A percentile compares a stretch with the other conserved stretches of the same genome.
Conservation (phyloP, 2,797 vertebrate genomes). For the Spheniscus humboldti region DNA sequence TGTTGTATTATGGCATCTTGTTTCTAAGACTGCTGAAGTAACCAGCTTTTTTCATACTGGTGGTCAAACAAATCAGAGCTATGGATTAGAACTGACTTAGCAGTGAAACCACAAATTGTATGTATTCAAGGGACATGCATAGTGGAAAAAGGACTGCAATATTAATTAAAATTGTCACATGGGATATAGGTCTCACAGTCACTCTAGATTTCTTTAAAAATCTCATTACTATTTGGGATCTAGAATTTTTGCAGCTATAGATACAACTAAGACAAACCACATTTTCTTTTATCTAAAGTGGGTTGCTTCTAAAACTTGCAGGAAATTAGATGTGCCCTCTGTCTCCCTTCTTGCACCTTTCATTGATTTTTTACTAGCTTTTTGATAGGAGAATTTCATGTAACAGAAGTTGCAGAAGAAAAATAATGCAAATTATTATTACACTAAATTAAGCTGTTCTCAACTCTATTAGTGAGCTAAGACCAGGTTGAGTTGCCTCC, state of each 20-base stretch:
- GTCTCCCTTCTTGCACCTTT: neutral
- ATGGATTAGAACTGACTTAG: neutral
- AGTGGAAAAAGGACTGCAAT: neutral
- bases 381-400: neutral
- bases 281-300: neutral
- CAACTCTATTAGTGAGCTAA: neutral
- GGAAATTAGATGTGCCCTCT: neutral
- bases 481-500: neutral
- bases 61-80: neutral
- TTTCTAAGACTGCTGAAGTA: neutral
- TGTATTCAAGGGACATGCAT: neutral
- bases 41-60: neutral
- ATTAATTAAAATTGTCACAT: neutral
- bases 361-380: neutral
- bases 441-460: neutral
- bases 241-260: neutral
- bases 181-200: neutral
- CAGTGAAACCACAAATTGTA: neutral
- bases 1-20: neutral
- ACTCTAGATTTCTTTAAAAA: neutral
- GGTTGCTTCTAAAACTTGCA: neutral
- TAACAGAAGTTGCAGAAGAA: neutral
- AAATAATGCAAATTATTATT: conserved; percentile 12
- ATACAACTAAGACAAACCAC: neutral
- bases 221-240: neutral